A percentile compares a stretch with the other conserved stretches of the same genome.
phyloP scores from a whole-genome alignment of 2,888 invertebrate genomes.

The Lissonota sp. region DNA sequence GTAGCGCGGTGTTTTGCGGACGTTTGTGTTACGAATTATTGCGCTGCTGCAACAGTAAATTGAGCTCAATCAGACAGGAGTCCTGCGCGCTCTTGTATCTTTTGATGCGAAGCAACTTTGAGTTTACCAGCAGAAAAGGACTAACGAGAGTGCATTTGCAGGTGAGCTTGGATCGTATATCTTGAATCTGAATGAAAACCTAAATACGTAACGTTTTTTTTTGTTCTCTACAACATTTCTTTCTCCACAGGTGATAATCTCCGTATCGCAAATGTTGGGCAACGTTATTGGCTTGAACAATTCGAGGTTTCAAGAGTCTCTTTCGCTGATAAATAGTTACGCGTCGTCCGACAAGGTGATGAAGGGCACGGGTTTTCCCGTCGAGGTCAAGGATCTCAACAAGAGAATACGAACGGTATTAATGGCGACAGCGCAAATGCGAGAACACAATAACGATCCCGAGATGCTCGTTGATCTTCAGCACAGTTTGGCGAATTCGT shows the following conservation, averaged over 20 bases:
- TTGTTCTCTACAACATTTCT: constrained; percentile 18
- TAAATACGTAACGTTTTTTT: constrained; percentile 8
- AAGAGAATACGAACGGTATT: constrained; percentile 96
- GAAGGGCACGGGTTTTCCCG: constrained; percentile 95
- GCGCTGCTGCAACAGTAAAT: constrained; percentile 93
- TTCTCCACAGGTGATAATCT: constrained; percentile 92
- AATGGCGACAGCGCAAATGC: constrained; percentile 97
- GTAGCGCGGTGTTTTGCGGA: constrained; percentile 92
- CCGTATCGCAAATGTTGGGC: constrained; percentile 96
- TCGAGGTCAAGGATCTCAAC: constrained; percentile 96
- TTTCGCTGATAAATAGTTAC: constrained; percentile 96
- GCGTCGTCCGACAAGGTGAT: constrained; percentile 97
- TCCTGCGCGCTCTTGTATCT: constrained; percentile 96
- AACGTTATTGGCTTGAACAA: constrained; percentile 96
- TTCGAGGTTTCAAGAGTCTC: constrained; percentile 96
- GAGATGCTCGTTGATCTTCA: constrained; percentile 96
- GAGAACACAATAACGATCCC: constrained; percentile 95
- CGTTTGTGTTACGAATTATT: constrained; percentile 92
- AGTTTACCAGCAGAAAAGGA: constrained; percentile 92
- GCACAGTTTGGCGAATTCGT: constrained; percentile 95
- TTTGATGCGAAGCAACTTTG: constrained; percentile 97
- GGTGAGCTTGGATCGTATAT: constrained; percentile 82
- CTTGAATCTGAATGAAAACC: neutral
- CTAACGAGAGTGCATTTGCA: constrained; percentile 95
- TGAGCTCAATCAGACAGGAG: constrained; percentile 93